phyloP scores from a whole-genome alignment of 2,113 vertebrate species.

The Channa argus region DNA sequence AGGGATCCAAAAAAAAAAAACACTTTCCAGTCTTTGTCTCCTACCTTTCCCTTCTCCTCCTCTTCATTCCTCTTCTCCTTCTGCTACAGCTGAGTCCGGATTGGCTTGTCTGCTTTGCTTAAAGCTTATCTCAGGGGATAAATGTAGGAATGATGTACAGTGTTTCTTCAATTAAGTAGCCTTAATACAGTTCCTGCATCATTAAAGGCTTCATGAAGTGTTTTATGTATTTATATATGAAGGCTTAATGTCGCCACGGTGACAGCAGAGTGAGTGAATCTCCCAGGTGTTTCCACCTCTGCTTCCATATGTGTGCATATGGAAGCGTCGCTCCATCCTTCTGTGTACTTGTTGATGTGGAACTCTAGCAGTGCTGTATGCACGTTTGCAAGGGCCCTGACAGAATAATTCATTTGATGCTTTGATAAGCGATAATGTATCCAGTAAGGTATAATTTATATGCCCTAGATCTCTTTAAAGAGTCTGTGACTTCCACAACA shows the following conservation, averaged over 20 bases:
- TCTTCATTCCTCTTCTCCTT: slow-evolving; percentile 6
- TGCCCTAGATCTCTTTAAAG: slow-evolving; percentile 54
- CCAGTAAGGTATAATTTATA: slow-evolving; percentile 69
- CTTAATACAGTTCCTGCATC: slow-evolving; percentile 34
- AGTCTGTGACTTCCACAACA: slow-evolving; percentile 54
- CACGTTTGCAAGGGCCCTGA: not conserved
- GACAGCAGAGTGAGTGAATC: slow-evolving; percentile 27
- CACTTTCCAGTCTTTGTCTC: not conserved
- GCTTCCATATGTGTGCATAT: slow-evolving; percentile 23
- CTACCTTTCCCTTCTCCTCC: slow-evolving; percentile 1
- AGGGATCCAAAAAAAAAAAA: slow-evolving; percentile 56
- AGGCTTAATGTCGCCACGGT: slow-evolving; percentile 26
- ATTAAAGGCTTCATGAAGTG: slow-evolving; percentile 49
- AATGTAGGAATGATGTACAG: slow-evolving; percentile 3
- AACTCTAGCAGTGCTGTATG: slow-evolving; percentile 22
- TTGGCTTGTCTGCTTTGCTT: not conserved
- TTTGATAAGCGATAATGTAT: slow-evolving; percentile 73
- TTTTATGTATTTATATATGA: slow-evolving; percentile 34
- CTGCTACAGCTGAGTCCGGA: not conserved
- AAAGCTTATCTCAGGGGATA: not conserved
- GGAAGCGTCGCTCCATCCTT: slow-evolving; percentile 17
- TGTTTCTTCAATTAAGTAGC: slow-evolving; percentile 2
- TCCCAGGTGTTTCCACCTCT: slow-evolving; percentile 47
- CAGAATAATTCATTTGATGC: slow-evolving; percentile 66
- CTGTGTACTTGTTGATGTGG: slow-evolving; percentile 47